Percentiles rank a stretch among this genome's conserved stretches.
phyloP scores from a whole-genome alignment of 2,888 invertebrate genomes.

The Athetis lepigone region DNA sequence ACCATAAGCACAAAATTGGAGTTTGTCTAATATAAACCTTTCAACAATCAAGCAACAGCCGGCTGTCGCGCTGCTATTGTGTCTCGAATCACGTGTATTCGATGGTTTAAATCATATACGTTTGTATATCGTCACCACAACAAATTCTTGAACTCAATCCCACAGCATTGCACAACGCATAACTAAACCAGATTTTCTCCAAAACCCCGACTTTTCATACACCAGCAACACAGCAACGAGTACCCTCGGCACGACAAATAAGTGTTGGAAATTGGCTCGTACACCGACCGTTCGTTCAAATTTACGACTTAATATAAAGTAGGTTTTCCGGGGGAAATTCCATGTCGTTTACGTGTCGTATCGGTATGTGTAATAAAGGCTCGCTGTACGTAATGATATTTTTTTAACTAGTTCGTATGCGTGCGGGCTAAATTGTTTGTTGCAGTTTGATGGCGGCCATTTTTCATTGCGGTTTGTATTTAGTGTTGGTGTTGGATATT shows the following conservation, averaged over 20 bases:
- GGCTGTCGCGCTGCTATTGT: no score
- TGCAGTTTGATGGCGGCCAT: slow-evolving; percentile 27
- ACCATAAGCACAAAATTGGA: no score
- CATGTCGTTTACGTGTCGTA: slow-evolving; percentile 67
- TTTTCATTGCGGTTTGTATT: slow-evolving; percentile 24
- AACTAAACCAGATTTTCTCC: slow-evolving; percentile 15
- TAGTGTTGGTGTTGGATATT: slow-evolving; percentile 2
- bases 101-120: no score
- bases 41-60: no score
- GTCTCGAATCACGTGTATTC: no score
- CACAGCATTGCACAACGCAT: no score
- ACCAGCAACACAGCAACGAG: slow-evolving; percentile 40
- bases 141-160: no score
- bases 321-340: slow-evolving; percentile 76
- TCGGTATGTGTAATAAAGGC: slow-evolving; percentile 66
- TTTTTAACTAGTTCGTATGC: slow-evolving; percentile 47
- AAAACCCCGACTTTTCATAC: slow-evolving; percentile 24
- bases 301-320: slow-evolving; percentile 84
- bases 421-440: slow-evolving; percentile 33
- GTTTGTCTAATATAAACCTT: no score
- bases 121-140: no score
- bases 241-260: slow-evolving; percentile 70
- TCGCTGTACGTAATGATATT: slow-evolving; percentile 43
- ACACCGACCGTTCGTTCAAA: slow-evolving; percentile 76
- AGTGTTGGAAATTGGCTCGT: slow-evolving; percentile 78